Base-by-base conservation (phyloP, 2,888 invertebrate genomes). In the Athripsodes cinereus region DNA sequence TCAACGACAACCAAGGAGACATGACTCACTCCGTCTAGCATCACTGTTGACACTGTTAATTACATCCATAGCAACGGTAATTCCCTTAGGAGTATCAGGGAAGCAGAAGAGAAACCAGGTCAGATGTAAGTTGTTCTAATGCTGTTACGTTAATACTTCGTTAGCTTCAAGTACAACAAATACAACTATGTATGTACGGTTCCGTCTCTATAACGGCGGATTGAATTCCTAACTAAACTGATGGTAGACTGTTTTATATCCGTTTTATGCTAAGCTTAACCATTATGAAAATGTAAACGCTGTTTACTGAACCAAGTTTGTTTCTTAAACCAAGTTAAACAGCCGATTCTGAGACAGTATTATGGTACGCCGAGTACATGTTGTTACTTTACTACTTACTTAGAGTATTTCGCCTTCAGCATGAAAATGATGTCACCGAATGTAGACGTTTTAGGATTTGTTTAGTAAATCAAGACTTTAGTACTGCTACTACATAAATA, bases 41-140 rank as follows among this genome's bases (percentile, higher is more conserved):
- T 50, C 53, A 48, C 51, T 57, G 63, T 63, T 63, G 63, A 63
- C 63, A 59, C 51, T 55, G 61, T 57, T 61, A 63, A 63, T 63
- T 63, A 61, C 59, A 47, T 18, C 53, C 31, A 52, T 55, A 51
- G 56, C 54, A 49, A 40, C 13, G 40, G 13, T 40, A 13, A 53
- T 44, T 62, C 61, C 57, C 53, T 26, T 44, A 55, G 55, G 59
- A 61, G 57, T 52, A 57, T 47, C 55, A 55, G 50, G 58, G 46
- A 22, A 40, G 53, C 53, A 47, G 56, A 55, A 49, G 48, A 50
- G 35, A 60, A 62, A 62, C 62, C 60, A 46, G 62, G 62, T 62
- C 62, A 60, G 50, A 56, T 53, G 58, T 60, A 58, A 58, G 60
- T 57, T 55, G 52, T 55, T 48, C 46, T 62, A 62, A 62, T 62